Conservation (phyloP, 1,140 invertebrate species). For the Eufriesea mexicana region DNA sequence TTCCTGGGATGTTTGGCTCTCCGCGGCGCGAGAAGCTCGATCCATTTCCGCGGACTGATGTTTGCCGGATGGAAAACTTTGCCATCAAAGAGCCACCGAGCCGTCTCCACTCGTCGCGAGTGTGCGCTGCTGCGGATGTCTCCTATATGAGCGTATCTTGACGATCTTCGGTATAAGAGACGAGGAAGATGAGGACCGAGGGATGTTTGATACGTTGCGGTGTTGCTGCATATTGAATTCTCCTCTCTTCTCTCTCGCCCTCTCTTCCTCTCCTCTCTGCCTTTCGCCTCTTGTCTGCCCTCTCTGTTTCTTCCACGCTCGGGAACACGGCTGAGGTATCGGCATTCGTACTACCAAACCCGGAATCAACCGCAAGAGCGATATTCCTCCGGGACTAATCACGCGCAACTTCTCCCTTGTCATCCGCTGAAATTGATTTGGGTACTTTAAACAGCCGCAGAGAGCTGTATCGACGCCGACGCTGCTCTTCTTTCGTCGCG, state of each 20-base stretch:
- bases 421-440: conserved; percentile 64
- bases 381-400: conserved; percentile 68
- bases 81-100: conserved; percentile 67
- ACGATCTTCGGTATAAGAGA: conserved; percentile 61
- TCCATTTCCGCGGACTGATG: conserved; percentile 72
- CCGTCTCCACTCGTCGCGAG: conserved; percentile 48
- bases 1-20: conserved; percentile 37
- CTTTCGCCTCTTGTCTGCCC: conserved; percentile 3
- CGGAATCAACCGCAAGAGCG: conserved; percentile 61
- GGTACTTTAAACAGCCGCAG: conserved; percentile 48
- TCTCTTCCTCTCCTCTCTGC: no score
- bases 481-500: background rate
- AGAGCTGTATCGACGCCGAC: background rate
- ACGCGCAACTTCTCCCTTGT: conserved; percentile 67
- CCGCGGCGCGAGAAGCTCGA: conserved; percentile 58
- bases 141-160: conserved; percentile 50
- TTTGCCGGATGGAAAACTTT: conserved; percentile 75
- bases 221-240: conserved; percentile 78
- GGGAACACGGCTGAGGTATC: conserved; percentile 59
- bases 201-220: conserved; percentile 79
- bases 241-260: conserved; percentile 33
- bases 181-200: conserved; percentile 73
- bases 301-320: conserved; percentile 12
- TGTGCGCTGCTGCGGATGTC: conserved; percentile 54
- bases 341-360: conserved; percentile 56